Base-by-base conservation (phyloP, 2,888 invertebrate genomes). In the Taphrorychus bicolor region DNA sequence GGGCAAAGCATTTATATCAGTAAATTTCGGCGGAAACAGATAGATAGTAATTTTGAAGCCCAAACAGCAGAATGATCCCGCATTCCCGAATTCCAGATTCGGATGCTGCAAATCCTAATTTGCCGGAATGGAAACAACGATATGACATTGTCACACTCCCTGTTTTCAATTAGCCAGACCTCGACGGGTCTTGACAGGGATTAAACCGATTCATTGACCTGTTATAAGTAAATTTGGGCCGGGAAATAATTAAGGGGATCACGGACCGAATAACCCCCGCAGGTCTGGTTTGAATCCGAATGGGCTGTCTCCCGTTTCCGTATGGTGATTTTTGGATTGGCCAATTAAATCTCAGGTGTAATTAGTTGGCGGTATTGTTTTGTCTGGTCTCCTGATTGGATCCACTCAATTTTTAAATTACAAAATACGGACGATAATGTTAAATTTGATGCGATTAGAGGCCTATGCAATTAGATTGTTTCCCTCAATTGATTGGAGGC, bases 211-310 rank as follows among this genome's bases (percentile, higher is more conserved):
- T 57, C 57, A 63, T 63, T 51, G 63, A 56, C 51, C 57, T 57
- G 63, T 57, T 49, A 63, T 63, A 63, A 63, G 57, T 51, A 49
- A 57, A 63, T 63, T 64, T 57, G 53, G 21, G 40, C 51, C 23
- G 17, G 51, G 53, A 17, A 59, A 45, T 59, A 52, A 42, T 64
- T 56, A 59, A 16, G 54, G 14, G 42, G n/a, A 23, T 24, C 54
- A 54, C 45, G 45, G 4, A 45, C 45, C 17, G 45, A 45, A 16
- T 45, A 45, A 45, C 45, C 45, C 11, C 45, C 45, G 14, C 14
- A 45, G 45, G 45, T 45, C 17, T 11, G 45, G 14, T 7, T 17
- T 11, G 7, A 45, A 45, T 45, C 45, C 11, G 32, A 11, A 32
- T 2, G 32, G 32, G 9, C 11, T 32, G 3, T 32, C 32, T 7